phyloP scores from a whole-genome alignment of 2,888 invertebrate species.

The Troides helena region DNA sequence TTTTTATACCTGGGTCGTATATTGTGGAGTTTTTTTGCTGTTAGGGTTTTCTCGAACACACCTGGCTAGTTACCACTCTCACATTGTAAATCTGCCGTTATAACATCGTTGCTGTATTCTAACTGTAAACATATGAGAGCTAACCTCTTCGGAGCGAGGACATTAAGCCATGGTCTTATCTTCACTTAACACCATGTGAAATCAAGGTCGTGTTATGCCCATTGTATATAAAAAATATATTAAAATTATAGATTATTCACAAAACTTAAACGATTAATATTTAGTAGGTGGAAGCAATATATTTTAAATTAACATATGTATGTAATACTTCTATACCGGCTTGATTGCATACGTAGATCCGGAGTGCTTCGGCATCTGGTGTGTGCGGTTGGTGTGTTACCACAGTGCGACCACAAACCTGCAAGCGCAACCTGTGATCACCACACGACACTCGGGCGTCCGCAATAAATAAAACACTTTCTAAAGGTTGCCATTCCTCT shows the following conservation, averaged over 20 bases:
- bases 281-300: no score
- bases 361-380: slow-evolving; percentile 80
- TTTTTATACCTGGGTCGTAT: no score
- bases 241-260: no score
- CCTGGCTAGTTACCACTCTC: neutral
- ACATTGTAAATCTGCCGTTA: neutral
- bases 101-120: neutral
- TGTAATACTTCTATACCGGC: slow-evolving; percentile 38
- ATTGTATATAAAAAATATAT: neutral
- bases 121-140: neutral
- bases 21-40: neutral
- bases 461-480: slow-evolving; percentile 86
- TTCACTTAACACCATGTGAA: neutral
- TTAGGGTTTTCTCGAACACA: neutral
- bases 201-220: neutral
- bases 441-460: slow-evolving; percentile 84
- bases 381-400: slow-evolving; percentile 87
- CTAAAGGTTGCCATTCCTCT: slow-evolving; percentile 83
- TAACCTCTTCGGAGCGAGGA: no score
- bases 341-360: slow-evolving; percentile 74
- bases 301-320: no score
- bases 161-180: neutral
- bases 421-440: slow-evolving; percentile 70
- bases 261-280: no score
- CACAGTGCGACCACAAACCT: slow-evolving; percentile 79